Base-by-base conservation (phyloP, 2,888 invertebrate species). In the Mellilla xanthometata region DNA sequence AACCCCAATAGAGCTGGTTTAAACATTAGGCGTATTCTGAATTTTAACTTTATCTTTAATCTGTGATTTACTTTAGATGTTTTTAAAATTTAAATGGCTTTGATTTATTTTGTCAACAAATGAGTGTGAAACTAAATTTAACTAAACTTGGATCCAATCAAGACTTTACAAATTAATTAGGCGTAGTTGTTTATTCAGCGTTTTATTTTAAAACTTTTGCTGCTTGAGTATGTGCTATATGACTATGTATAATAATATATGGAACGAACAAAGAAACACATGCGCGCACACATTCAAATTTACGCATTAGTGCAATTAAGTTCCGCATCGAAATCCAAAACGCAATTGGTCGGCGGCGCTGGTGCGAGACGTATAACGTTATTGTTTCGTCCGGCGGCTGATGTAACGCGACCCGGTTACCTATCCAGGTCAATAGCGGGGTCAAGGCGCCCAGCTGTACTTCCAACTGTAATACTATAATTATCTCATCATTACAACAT, bases 361-460 rank as follows among this genome's bases (percentile, higher is more conserved):
- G 15, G 4, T n/a, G 6, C 19, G 41, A 49, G 42, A 54, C 39
- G 39, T 45, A 27, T 49, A 32, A 45, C 49, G 39, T 49, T 50
- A 52, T 51, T 56, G 54, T 58, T 62, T 54, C 33, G 65, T 61
- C 58, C 46, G 50, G 62, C 64, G 61, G 63, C 27, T 56, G 60
- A 65, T 64, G 66, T 68, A 71, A 72, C 63, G 56, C 62, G 65
- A 72, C 72, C 72, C 65, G 65, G 59, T 69, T 72, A 53, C 41
- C 54, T 51, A 72, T 60, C 63, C 64, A 56, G 73, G 73, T 71
- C 73, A 73, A 72, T 71, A 68, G 65, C 73, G 69, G 60, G 73
- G 73, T 73, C 73, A 73, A 73, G 73, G 73, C 54, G 61, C 46
- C 53, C 55, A 57, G 66, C 70, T 68, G 72, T 55, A 48, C 45